Evolutionary conservation across 2,888 invertebrate species (phyloP), one percentile per base, ranked within the genome.

Genomic region (Acanthosepion esculentum): DNA sequence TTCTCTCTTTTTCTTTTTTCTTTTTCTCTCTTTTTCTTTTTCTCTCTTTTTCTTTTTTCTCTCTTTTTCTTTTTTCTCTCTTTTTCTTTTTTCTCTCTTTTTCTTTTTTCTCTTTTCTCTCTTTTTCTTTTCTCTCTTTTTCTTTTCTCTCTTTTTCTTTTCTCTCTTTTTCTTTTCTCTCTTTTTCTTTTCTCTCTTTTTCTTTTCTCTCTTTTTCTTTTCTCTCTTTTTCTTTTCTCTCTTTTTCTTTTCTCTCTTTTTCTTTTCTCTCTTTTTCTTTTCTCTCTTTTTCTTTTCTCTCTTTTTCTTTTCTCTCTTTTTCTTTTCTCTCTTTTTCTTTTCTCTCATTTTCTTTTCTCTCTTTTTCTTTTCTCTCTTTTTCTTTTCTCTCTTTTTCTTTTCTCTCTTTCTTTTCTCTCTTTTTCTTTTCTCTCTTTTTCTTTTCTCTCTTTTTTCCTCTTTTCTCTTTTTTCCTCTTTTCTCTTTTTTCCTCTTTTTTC

Each of bases 11-110:
- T 78, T n/a, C n/a, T 10, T 15, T 4, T n/a, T n/a, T 78, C 10
- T 15, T 5, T n/a, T 3, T n/a, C 15, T 78, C 8, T 15, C 10
- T 78, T 4, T 33, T 12, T 10, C 0, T n/a, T 7, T 0, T n/a
- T n/a, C 1, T 2, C 8, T 12, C 0, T 78, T n/a, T 8, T 4
- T n/a, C 2, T n/a, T 18, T 15, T 4, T 15, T 18, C 18, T 18
- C 15, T 18, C 18, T 18, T 55, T 3, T 0, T n/a, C 10, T n/a
- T 0, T 29, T 7, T 3, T 78, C 78, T 33, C 12, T n/a, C 5
- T n/a, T 10, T 78, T 4, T 78, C 78, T 15, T 15, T 78, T 15
- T 78, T 12, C n/a, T n/a, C n/a, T n/a, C n/a, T n/a, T n/a, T n/a
- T 78, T 4, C 12, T 10, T 10, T n/a, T 15, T 0, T 5, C n/a